Evolutionary conservation across 1,140 invertebrate genomes (phyloP).

Genomic region (Alviniconcha marisindica): DNA sequence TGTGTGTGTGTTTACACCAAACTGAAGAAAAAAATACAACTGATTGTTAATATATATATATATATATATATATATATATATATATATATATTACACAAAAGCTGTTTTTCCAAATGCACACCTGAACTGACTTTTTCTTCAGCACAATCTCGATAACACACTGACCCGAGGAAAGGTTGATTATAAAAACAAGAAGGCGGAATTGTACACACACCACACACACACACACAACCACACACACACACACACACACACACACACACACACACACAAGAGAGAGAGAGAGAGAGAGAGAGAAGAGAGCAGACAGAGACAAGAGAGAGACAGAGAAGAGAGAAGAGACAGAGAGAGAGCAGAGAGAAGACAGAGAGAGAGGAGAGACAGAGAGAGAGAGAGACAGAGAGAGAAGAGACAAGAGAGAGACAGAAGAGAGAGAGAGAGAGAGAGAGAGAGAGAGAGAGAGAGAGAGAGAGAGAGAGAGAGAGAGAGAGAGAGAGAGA

Average conservation of each 20-base stretch:
- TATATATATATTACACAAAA: not conserved
- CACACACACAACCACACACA: not conserved
- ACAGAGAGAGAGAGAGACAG: not conserved
- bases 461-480: slow-evolving; percentile 5
- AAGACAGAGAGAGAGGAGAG: not conserved
- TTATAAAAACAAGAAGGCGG: no score
- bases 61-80: not conserved
- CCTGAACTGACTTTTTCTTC: no score
- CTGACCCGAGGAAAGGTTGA: no score
- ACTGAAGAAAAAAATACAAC: no score
- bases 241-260: no score
- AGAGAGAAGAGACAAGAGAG: not conserved
- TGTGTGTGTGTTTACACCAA: no score
- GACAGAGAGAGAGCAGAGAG: slow-evolving; percentile 18
- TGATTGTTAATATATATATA: not conserved
- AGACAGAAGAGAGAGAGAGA: slow-evolving; percentile 4
- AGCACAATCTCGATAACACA: no score
- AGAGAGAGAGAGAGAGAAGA: not conserved
- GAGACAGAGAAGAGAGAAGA: slow-evolving; percentile 18
- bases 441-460: not conserved
- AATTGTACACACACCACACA: not conserved
- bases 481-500: not conserved
- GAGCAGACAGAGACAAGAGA: not conserved
- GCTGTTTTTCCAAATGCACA: no score
- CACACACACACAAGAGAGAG: not conserved